Evolutionary conservation across 2,797 vertebrate genomes (phyloP).

Genomic region (Cryptoprocta ferox): DNA sequence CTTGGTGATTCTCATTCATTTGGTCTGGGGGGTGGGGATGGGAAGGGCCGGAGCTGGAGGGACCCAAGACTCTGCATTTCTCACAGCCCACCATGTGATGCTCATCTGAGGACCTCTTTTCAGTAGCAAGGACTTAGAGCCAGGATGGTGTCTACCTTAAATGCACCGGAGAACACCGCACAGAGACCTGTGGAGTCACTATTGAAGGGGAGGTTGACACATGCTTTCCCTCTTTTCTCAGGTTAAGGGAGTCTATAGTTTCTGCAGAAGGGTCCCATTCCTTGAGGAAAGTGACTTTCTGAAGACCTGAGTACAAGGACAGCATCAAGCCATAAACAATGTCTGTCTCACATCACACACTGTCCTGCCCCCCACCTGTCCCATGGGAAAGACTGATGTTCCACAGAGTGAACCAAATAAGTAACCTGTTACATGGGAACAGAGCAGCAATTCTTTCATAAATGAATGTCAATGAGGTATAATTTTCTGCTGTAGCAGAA

Average conservation of each 20-base stretch:
- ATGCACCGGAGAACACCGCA: background rate
- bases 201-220: too few species aligned
- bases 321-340: background rate
- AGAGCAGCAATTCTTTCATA: slow-evolving; percentile 83
- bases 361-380: background rate
- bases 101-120: background rate
- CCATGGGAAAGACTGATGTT: background rate
- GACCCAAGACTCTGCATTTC: background rate
- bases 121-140: background rate
- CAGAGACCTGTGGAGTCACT: background rate
- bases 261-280: background rate
- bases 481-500: slow-evolving; percentile 87
- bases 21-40: background rate
- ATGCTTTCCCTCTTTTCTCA: background rate
- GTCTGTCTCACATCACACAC: background rate
- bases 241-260: background rate
- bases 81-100: background rate
- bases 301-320: background rate
- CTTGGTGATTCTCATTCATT: background rate
- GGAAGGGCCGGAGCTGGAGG: fast-evolving
- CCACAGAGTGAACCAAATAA: slow-evolving; percentile 66
- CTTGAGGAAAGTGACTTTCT: background rate
- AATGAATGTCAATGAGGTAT: slow-evolving; percentile 86
- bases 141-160: background rate
- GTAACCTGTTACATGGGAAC: slow-evolving; percentile 81